Evolutionary conservation across 2,888 invertebrate genomes (phyloP).

Genomic region (Oscheius sp.): DNA sequence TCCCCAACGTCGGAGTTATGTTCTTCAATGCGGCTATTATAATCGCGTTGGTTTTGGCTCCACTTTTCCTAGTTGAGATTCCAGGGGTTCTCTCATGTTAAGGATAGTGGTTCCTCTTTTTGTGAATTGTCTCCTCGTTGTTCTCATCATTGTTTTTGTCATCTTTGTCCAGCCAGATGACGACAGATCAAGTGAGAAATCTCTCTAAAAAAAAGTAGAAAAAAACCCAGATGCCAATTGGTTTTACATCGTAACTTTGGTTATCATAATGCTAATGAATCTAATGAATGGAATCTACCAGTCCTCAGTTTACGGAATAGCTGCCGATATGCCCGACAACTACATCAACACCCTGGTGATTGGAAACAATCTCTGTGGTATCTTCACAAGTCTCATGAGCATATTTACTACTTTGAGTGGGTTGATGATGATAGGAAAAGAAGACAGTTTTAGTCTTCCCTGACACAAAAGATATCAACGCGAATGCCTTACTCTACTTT

Average conservation of each 20-base stretch:
- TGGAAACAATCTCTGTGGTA: slow-evolving; percentile 70
- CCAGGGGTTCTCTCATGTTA: slow-evolving; percentile 83
- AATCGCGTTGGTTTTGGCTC: slow-evolving; percentile 10
- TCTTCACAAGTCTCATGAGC: slow-evolving; percentile 67
- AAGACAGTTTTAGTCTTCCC: slow-evolving; percentile 45
- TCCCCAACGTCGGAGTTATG: slow-evolving; percentile 92
- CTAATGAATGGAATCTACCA: slow-evolving; percentile 89
- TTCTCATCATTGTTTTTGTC: slow-evolving; percentile 72
- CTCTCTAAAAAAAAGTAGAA: no score
- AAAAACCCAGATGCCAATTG: slow-evolving; percentile 71
- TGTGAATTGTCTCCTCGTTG: slow-evolving; percentile 70
- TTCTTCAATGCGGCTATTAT: slow-evolving; percentile 65
- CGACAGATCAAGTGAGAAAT: slow-evolving; percentile 22
- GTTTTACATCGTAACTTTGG: slow-evolving; percentile 73
- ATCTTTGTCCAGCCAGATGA: slow-evolving; percentile 70
- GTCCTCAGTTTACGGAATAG: slow-evolving; percentile 95
- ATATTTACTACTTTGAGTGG: slow-evolving; percentile 64
- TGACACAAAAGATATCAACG: slow-evolving; percentile 47
- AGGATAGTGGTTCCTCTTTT: slow-evolving; percentile 78
- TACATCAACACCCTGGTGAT: slow-evolving; percentile 94
- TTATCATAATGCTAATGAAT: slow-evolving; percentile 72
- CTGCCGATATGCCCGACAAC: slow-evolving; percentile 82
- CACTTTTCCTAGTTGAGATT: no score
- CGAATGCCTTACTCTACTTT: slow-evolving; percentile 93
- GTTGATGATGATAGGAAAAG: slow-evolving; percentile 24